phyloP scores from a whole-genome alignment of 2,888 invertebrate species.

The Trichogramma evanescens region DNA sequence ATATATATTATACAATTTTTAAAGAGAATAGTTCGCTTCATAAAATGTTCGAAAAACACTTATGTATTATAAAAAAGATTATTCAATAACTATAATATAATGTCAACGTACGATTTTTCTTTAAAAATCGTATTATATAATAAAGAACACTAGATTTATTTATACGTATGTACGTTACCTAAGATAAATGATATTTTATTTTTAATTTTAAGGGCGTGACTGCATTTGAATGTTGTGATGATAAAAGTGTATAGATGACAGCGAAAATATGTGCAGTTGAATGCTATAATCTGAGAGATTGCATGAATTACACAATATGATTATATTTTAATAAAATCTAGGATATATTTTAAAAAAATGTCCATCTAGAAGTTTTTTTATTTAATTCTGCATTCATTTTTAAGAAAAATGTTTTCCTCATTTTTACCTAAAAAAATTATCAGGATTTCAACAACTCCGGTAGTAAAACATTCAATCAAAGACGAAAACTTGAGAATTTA shows the following conservation, averaged over 20 bases:
- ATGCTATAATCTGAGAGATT: conserved; percentile 7
- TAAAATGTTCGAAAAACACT: no score
- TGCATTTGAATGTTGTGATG: conserved; percentile 19
- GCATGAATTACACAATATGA: conserved; percentile 9
- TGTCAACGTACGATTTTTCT: conserved; percentile 4
- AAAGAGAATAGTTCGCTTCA: no score
- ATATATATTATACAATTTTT: no score
- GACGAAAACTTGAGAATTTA: no score
- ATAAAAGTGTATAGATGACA: conserved; percentile 15
- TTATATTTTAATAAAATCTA: conserved; percentile 20
- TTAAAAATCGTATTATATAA: conserved; percentile 2
- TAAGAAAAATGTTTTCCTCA: no score
- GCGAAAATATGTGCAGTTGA: conserved; percentile 13
- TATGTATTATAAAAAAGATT: not conserved
- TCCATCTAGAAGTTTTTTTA: conserved; percentile 15
- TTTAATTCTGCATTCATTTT: no score
- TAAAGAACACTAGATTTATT: conserved; percentile 11
- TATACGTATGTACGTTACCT: conserved; percentile 19
- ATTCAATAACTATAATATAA: conserved; percentile 4
- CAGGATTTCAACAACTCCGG: no score
- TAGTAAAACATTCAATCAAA: no score
- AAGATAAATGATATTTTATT: conserved; percentile 18
- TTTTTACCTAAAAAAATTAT: no score
- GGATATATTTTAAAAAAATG: conserved; percentile 15
- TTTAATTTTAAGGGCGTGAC: conserved; percentile 19